A percentile compares a stretch with the other conserved stretches of the same genome.
Conservation (phyloP, 2,113 vertebrate genomes). For the Manacus vitellinus region DNA sequence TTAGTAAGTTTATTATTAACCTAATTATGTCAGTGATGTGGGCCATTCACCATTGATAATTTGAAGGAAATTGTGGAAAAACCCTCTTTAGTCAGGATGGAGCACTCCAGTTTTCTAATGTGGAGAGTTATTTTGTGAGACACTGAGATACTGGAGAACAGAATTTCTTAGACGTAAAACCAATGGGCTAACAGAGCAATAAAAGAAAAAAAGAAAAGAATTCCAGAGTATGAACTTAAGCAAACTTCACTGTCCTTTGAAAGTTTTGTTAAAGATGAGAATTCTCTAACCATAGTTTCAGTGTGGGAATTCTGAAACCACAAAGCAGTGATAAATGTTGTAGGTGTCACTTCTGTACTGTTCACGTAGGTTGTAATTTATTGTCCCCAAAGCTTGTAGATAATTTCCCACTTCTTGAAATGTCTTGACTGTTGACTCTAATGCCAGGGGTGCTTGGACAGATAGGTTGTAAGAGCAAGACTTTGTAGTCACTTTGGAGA, state of each 20-base stretch:
- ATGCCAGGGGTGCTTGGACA: background rate
- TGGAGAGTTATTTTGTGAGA: background rate
- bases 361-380: background rate
- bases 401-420: background rate
- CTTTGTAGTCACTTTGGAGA: background rate
- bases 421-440: background rate
- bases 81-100: background rate
- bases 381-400: background rate
- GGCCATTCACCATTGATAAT: background rate
- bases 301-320: background rate
- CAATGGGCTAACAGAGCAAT: background rate
- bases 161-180: background rate
- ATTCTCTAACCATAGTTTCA: background rate
- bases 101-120: background rate
- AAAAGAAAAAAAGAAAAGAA: too few relatives aligned
- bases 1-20: background rate
- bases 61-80: background rate
- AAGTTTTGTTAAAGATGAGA: background rate
- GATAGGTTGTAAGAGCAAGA: background rate
- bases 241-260: background rate
- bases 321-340: background rate
- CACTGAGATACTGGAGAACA: background rate
- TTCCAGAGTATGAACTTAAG: background rate
- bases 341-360: background rate
- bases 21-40: background rate